Percentiles rank a stretch among this genome's conserved stretches.
Evolutionary conservation across 1,140 invertebrate species (phyloP).

Genomic region (Cheumatopsyche charites): DNA sequence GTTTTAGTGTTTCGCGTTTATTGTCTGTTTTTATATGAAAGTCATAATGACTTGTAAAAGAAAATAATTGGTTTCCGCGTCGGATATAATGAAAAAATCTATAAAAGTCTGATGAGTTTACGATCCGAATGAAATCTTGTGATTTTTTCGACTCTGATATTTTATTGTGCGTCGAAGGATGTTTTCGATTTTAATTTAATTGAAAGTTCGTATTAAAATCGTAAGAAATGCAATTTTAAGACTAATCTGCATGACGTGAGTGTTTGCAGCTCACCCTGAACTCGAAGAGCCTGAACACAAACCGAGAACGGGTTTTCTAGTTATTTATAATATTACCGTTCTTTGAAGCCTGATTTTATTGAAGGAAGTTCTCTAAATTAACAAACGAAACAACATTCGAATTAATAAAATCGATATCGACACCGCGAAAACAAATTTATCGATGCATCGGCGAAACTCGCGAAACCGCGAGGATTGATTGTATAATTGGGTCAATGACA

Average conservation of each 20-base stretch:
- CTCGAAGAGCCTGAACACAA: constrained; percentile 17
- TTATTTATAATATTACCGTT: constrained; percentile 28
- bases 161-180: no score
- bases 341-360: constrained; percentile 17
- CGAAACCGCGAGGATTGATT: constrained; percentile 18
- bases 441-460: background rate
- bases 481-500: constrained; percentile 22
- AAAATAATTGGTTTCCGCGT: no score
- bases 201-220: no score
- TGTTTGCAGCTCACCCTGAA: constrained; percentile 23
- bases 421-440: no score
- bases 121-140: no score
- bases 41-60: no score
- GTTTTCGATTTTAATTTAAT: no score
- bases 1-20: no score
- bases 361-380: constrained; percentile 17
- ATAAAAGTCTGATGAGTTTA: no score
- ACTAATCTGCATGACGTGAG: constrained; percentile 14
- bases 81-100: no score
- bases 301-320: constrained; percentile 25
- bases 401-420: background rate
- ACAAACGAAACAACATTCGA: background rate
- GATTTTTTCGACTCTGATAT: no score
- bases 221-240: constrained; percentile 17
- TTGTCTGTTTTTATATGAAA: no score